These are phyloP conservation scores for Ptilorrhoa leucosticta DNA, from an alignment of 2,113 vertebrate genomes.

Conservation along the genomic window DNA sequence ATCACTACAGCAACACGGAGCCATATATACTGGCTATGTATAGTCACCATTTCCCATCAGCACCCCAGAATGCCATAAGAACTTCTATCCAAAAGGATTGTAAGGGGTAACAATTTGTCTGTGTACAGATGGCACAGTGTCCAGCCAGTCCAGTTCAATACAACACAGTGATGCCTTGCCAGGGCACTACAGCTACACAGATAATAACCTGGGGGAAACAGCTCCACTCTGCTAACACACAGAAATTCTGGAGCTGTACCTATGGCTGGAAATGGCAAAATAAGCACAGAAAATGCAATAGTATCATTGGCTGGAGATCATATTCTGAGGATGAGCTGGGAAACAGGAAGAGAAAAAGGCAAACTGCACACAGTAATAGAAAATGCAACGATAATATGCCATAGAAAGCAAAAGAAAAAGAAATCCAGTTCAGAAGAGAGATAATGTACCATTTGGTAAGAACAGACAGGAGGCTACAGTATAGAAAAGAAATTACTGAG, in stretches of 20 bases:
- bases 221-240: neutral
- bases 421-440: neutral
- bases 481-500: neutral
- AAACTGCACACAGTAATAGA: neutral
- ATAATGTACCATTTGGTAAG: neutral
- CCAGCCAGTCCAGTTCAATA: neutral
- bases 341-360: neutral
- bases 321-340: neutral
- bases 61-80: neutral
- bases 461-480: neutral
- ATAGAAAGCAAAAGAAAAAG: neutral
- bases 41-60: neutral
- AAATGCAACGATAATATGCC: neutral
- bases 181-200: neutral
- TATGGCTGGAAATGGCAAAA: constrained; percentile 1
- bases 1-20: neutral
- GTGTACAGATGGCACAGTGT: neutral
- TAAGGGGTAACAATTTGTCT: neutral
- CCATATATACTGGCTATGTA: neutral
- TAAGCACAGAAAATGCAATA: neutral
- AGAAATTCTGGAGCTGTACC: neutral
- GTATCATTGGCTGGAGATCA: neutral
- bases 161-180: neutral
- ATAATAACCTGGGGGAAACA: neutral
- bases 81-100: neutral